These are phyloP conservation scores for Campylomormyrus numenius DNA, from an alignment of 2,113 vertebrate genomes.

Conservation along the genomic window DNA sequence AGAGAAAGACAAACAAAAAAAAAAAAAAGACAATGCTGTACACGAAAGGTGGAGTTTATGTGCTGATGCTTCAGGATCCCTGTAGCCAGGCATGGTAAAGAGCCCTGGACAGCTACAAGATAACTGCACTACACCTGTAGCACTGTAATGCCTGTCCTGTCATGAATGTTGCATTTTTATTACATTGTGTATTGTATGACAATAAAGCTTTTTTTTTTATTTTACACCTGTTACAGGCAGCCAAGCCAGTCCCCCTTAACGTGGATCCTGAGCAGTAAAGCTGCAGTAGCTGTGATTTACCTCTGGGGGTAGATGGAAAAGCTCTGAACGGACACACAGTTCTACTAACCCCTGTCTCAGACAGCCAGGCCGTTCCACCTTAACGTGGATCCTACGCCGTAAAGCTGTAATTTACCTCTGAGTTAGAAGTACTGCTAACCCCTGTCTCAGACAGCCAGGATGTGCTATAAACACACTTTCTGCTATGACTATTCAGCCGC, in stretches of 20 bases:
- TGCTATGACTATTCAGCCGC: not conserved
- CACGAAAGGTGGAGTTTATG: slow-evolving; percentile 28
- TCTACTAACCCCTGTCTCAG: slow-evolving; percentile 19
- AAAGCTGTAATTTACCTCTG: slow-evolving; percentile 43
- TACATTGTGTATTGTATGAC: not conserved
- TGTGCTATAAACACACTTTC: not conserved
- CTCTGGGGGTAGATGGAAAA: not conserved
- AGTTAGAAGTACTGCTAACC: slow-evolving; percentile 5
- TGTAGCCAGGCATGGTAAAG: not conserved
- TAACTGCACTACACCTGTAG: not conserved
- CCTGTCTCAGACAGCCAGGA: slow-evolving; percentile 10
- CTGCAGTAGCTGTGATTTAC: not conserved
- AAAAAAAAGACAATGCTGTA: slow-evolving; percentile 21
- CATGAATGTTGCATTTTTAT: not conserved
- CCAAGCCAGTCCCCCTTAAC: not conserved
- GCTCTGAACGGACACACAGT: not conserved
- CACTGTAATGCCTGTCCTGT: not conserved
- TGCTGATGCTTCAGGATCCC: not conserved
- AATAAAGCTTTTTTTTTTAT: slow-evolving; percentile 14
- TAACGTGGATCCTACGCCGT: slow-evolving; percentile 19
- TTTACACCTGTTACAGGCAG: not conserved
- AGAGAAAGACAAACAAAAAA: too few relatives aligned
- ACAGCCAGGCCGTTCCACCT: not conserved
- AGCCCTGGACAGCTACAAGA: not conserved
- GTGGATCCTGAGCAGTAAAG: not conserved